A percentile compares a stretch with the other conserved stretches of the same genome.
Evolutionary conservation across 2,113 vertebrate species (phyloP).

Genomic region (Rousettus leschenaultii): DNA sequence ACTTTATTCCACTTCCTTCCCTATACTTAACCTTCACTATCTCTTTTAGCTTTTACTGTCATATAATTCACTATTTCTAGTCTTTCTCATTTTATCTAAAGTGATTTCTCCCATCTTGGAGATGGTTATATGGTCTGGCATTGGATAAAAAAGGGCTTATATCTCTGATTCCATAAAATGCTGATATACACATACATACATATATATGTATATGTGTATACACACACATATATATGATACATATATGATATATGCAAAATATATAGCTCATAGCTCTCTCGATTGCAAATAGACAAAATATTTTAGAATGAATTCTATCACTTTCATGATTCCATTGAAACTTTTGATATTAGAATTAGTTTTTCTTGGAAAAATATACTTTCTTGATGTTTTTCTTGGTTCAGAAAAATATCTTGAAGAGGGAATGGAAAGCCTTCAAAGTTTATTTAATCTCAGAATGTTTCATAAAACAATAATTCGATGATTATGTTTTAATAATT

Average conservation of each 20-base stretch:
- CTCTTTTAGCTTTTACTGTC: neutral
- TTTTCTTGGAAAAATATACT: conserved; percentile 21
- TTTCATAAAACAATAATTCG: conserved; percentile 4
- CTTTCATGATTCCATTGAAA: neutral
- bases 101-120: neutral
- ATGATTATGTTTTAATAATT: conserved; percentile 20
- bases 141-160: neutral
- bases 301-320: conserved; percentile 34
- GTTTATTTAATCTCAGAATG: neutral
- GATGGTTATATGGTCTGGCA: neutral
- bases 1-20: neutral
- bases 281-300: conserved; percentile 23
- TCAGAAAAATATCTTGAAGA: conserved; percentile 32
- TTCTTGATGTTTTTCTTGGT: conserved; percentile 35
- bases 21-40: neutral
- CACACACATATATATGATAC: too few species aligned
- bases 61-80: neutral
- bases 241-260: too few species aligned
- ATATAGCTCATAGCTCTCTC: neutral
- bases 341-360: conserved; percentile 29
- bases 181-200: neutral
- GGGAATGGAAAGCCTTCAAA: neutral
- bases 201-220: too few species aligned
- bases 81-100: neutral
- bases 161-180: neutral